Evolutionary conservation across 2,888 invertebrate genomes (phyloP), one percentile per base, ranked within the genome.

Genomic region (Acleris sparsana): DNA sequence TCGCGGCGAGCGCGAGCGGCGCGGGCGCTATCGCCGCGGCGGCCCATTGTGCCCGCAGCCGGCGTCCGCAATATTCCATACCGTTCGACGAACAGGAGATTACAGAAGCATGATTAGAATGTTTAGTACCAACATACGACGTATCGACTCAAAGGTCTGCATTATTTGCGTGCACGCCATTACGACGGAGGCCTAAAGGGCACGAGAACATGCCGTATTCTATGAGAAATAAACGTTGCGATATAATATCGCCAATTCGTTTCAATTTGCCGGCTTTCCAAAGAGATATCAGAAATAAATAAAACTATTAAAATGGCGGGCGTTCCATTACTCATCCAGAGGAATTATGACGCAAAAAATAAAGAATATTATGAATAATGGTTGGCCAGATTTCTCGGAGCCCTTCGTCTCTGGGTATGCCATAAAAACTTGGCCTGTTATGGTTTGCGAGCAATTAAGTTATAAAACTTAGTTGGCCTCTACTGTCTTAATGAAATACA

Each of bases 391-490:
- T 84, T 83, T 85, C 81, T 81, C 76, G 74, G 79, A 79, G 78
- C 80, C 78, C 80, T 78, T 75, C 75, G 73, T 79, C 82, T 79
- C 82, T 80, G 80, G 79, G 76, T 74, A 75, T 71, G 80, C 78
- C 79, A 84, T 91, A 92, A 91, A 89, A 91, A 88, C 80, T 80
- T 84, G 85, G 82, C 80, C 85, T 84, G 88, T 86, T 89, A 88
- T 88, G 89, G 85, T 89, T 91, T 88, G 88, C 90, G 80, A 89
- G 84, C 86, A 87, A 92, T 92, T 90, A 92, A 87, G 89, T 84
- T 86, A 86, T 92, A 88, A 92, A 92, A 86, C 82, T 87, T 84
- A 86, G 85, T 84, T 55, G 83, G 83, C 80, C 83, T 82, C 82
- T 77, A 80, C 85, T 82, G 84, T 85, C 84, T 84, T 85, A 88